phyloP scores from a whole-genome alignment of 35 echinoderm and acorn worm genomes.

The Diadema setosum region DNA sequence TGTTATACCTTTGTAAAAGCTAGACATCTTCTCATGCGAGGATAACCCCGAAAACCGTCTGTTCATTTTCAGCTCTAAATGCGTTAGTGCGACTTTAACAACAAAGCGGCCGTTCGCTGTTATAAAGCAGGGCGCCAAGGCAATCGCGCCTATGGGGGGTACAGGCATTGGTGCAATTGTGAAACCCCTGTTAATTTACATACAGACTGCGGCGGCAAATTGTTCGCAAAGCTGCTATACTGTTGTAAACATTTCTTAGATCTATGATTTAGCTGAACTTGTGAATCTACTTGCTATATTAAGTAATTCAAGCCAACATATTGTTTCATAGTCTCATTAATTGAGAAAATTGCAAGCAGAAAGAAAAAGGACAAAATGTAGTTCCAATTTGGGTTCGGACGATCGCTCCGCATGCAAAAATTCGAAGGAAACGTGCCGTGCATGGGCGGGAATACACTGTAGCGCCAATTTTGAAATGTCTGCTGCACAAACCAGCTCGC shows the following conservation, averaged over 20 bases:
- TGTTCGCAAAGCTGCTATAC: neutral
- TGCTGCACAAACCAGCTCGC: too few species aligned
- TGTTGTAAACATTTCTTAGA: neutral
- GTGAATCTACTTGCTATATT: neutral
- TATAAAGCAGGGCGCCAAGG: neutral
- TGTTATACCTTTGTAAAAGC: too few species aligned
- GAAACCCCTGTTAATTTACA: neutral
- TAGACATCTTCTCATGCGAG: too few species aligned
- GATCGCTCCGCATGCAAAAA: conserved; percentile 5
- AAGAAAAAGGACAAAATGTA: neutral
- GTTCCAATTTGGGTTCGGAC: neutral
- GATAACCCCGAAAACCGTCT: too few species aligned
- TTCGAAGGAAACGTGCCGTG: neutral
- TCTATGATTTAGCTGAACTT: neutral
- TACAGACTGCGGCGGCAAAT: neutral
- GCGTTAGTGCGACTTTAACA: neutral
- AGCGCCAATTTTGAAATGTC: neutral
- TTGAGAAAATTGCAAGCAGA: neutral
- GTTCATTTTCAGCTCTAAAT: too few species aligned
- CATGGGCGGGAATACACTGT: neutral
- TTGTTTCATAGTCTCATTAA: neutral
- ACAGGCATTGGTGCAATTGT: neutral
- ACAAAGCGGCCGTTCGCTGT: neutral
- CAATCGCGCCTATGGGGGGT: neutral
- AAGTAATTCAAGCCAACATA: neutral